These are phyloP conservation scores for Ormia ochracea DNA, from an alignment of 2,888 invertebrate genomes.

Conservation along the genomic window DNA sequence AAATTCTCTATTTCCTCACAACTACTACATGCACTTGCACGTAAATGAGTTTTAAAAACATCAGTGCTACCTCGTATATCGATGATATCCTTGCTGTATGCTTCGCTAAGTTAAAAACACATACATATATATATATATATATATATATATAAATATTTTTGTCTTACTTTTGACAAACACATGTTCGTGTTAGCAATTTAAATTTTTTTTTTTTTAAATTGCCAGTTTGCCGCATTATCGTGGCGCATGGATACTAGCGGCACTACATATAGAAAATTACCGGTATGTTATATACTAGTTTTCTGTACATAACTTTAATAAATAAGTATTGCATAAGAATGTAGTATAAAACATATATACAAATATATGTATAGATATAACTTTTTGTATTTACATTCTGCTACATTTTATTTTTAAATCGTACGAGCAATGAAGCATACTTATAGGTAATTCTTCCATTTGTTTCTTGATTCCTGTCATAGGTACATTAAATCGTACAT, in stretches of 20 bases:
- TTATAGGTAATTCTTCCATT: constrained; percentile 47
- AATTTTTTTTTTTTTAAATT: constrained; percentile 18
- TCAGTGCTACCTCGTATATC: not conserved
- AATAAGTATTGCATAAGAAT: no score
- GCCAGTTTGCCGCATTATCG: constrained; percentile 50
- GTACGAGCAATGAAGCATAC: constrained; percentile 54
- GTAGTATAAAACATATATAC: not conserved
- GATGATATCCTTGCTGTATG: not conserved
- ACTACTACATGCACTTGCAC: not conserved
- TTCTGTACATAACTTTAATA: no score
- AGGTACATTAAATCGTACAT: not conserved
- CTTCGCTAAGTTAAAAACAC: constrained; percentile 7
- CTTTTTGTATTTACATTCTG: constrained; percentile 12
- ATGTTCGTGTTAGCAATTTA: constrained; percentile 57
- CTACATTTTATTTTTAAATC: constrained; percentile 13
- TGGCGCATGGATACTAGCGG: constrained; percentile 57
- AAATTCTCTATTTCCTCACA: no score
- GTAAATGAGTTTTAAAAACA: not conserved
- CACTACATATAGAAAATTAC: constrained; percentile 39
- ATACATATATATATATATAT: not conserved
- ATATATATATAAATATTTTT: not conserved
- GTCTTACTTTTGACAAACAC: constrained; percentile 41
- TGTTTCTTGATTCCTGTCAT: not conserved
- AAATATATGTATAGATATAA: not conserved
- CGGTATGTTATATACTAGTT: constrained; percentile 42